Conservation (phyloP, 2,113 vertebrate genomes). For the Phasianus colchicus region DNA sequence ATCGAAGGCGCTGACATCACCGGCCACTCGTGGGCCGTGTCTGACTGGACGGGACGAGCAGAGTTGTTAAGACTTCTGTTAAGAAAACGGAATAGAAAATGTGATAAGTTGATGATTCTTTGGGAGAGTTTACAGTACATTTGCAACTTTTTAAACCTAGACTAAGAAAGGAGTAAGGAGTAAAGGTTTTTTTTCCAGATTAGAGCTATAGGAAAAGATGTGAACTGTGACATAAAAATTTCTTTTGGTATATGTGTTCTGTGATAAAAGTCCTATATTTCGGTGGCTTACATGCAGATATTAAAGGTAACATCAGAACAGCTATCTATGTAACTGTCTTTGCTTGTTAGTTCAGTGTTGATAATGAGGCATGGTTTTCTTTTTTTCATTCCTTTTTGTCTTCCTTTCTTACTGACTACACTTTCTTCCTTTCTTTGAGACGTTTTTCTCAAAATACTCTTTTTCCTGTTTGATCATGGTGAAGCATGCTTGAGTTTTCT, state of each 20-base stretch:
- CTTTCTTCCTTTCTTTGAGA: background rate
- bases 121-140: conserved; percentile 17
- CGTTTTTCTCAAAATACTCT: background rate
- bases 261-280: background rate
- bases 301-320: conserved; percentile 28
- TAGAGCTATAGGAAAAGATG: background rate
- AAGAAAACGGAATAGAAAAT: conserved; percentile 21
- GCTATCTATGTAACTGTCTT: background rate
- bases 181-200: conserved; percentile 29
- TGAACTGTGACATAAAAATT: background rate
- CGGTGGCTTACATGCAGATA: background rate
- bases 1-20: conserved; percentile 64
- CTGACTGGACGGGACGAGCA: background rate
- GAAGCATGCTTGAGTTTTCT: background rate
- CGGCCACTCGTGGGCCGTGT: background rate
- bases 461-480: background rate
- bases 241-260: background rate
- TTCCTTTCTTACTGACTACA: background rate
- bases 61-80: background rate
- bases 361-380: background rate
- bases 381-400: background rate
- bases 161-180: background rate
- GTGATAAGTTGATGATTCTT: conserved; percentile 41
- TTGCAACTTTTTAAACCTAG: background rate
- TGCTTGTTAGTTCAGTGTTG: conserved; percentile 24